Evolutionary conservation across 1,140 invertebrate genomes (phyloP), one percentile per base, ranked within the genome.

Genomic region (Pissodes strobi): DNA sequence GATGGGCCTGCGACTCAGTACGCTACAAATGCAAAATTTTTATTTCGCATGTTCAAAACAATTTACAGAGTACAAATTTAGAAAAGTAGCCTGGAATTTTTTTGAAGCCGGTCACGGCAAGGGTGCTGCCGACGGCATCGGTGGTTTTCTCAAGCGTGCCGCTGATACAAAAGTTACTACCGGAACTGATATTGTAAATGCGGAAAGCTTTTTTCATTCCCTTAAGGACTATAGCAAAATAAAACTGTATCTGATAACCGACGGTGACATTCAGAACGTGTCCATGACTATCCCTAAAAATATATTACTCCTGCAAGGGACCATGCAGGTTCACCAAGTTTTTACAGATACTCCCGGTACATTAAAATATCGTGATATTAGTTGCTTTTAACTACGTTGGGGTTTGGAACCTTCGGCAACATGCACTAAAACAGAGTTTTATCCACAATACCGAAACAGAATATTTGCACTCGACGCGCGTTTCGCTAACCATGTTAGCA

Each of bases 311-410:
- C 13, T 45, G 18, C 8, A 13, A 9, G 41, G 41, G 8, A 45
- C 41, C 41, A 45, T 45, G 41, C n/a, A 45, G 18, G 41, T 45
- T 45, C 15, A 45, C 41, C 41, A 45, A 45, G 18, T 18, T 45
- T 45, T 45, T 45, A 8, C 41, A 13, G 15, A 45, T 13, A 45
- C n/a, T 45, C 18, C 41, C 6, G 8, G 41, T 18, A 45, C 9
- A 9, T 18, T 45, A 13, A 45, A 13, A 18, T 45, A 45, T 18
- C 41, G 41, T 15, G 41, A 45, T 45, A 5, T 45, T 6, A 45
- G 41, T 45, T 45, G 41, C 18, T 45, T 34, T 34, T 34, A n/a
- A 6, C n/a, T n/a, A n/a, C n/a, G n/a, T n/a, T n/a, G n/a, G n/a
- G n/a, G n/a, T n/a, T n/a, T n/a, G n/a, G n/a, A n/a, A n/a, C n/a